Evolutionary conservation across 92 coral and sea anemone genomes (phyloP), one percentile per base, ranked within the genome.

Genomic region (Virgularia gustaviana): DNA sequence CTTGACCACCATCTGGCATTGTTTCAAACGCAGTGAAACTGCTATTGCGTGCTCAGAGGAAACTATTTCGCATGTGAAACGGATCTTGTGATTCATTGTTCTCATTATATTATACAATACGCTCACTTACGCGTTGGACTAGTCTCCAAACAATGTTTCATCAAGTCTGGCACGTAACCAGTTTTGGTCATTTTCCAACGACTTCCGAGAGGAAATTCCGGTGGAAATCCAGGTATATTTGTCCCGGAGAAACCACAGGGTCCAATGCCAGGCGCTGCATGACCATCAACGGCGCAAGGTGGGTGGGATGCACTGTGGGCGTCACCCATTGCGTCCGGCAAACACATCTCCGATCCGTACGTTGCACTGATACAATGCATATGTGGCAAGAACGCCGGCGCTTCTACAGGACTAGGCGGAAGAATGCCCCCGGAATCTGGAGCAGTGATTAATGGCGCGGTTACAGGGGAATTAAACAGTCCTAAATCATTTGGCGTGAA

Each of bases 211-310:
- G 75, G 75, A 68, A 30, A 68, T 33, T 68, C 60, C 1, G 75
- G 75, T 47, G 31, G 61, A 68, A 68, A 68, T 4, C 75, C 75
- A 10, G 75, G 75, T 31, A 68, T 68, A 30, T 61, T 61, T 15
- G 75, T 68, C n/a, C 75, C 75, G 31, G 75, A 61, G 38, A 68
- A 68, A 9, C 75, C 75, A 31, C 75, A 68, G 4, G 75, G 75
- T 10, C 75, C 75, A n/a, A 68, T 18, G 54, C 75, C 75, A n/a
- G 60, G 75, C 30, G 49, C 60, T 1, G 60, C 60, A 25, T 68
- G 30, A 47, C 51, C 72, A 43, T 3, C 1, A 43, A 2, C 16
- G 9, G 61, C n/a, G 55, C 74, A 67, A 16, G 74, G 74, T 0
- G 74, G 74, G 3, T 28, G 3, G 7, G 1, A 8, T 1, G 5